A percentile compares a stretch with the other conserved stretches of the same genome.
Evolutionary conservation across 2,113 vertebrate genomes (phyloP).

Genomic region (Symphodus melops): DNA sequence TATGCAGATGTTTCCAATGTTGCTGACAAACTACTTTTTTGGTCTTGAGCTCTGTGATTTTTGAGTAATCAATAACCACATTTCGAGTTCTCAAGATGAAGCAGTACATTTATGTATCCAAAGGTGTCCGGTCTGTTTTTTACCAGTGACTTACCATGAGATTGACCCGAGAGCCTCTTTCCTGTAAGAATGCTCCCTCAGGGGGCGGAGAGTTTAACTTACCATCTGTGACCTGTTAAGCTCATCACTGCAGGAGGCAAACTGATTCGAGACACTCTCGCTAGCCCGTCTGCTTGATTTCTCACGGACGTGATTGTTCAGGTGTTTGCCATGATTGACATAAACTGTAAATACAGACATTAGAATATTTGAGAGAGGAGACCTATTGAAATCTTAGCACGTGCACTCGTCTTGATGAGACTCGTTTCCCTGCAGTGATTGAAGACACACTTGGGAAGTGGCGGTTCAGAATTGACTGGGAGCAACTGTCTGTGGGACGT

Average conservation of each 20-base stretch:
- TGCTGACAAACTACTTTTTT: constrained; percentile 1
- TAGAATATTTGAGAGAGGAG: background rate
- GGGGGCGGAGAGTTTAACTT: constrained; percentile 60
- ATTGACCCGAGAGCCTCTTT: constrained; percentile 64
- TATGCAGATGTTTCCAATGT: constrained; percentile 32
- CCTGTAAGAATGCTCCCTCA: constrained; percentile 58
- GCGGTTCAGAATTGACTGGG: no score
- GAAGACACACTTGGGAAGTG: no score
- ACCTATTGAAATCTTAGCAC: background rate
- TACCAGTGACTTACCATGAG: constrained; percentile 45
- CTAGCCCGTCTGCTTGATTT: constrained; percentile 23
- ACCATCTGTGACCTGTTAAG: constrained; percentile 79
- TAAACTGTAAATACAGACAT: background rate
- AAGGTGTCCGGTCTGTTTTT: constrained; percentile 37
- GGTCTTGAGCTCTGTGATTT: constrained; percentile 37
- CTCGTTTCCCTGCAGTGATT: background rate
- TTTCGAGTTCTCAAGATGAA: constrained; percentile 13
- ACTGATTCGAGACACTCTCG: constrained; percentile 28
- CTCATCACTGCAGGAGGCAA: constrained; percentile 66
- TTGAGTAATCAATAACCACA: constrained; percentile 5
- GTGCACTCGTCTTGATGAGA: constrained; percentile 1
- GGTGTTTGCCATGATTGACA: background rate
- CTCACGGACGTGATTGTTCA: constrained; percentile 13
- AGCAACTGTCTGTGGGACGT: no score
- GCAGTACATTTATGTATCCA: constrained; percentile 32